Evolutionary conservation across 1,140 invertebrate species (phyloP).

Genomic region (Daktulosphaira vitifoliae): DNA sequence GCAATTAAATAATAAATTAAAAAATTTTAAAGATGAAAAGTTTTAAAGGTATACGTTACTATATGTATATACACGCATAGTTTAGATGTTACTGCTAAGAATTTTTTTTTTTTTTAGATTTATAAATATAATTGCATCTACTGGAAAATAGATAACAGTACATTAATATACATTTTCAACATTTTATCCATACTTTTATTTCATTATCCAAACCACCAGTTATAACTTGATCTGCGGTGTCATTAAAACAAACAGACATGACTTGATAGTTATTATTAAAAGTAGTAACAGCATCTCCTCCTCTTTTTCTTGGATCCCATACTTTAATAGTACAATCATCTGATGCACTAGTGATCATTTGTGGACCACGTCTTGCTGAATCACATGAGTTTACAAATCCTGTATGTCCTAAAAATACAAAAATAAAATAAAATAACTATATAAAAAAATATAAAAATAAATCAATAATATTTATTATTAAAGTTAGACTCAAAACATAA

Average conservation of each 20-base stretch:
- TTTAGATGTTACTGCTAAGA: too few relatives aligned
- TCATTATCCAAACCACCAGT: slow-evolving; percentile 96
- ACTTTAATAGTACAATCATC: slow-evolving; percentile 91
- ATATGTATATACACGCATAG: too few relatives aligned
- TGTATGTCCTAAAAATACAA: slow-evolving; percentile 56
- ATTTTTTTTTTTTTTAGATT: too few relatives aligned
- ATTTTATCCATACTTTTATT: slow-evolving; percentile 66
- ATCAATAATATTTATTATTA: slow-evolving; percentile 1
- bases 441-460: not conserved
- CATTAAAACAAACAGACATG: slow-evolving; percentile 88
- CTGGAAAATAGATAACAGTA: too few relatives aligned
- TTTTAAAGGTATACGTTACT: too few relatives aligned
- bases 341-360: slow-evolving; percentile 81
- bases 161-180: too few relatives aligned
- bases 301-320: slow-evolving; percentile 78
- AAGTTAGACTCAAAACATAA: too few relatives aligned
- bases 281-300: slow-evolving; percentile 55
- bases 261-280: slow-evolving; percentile 79
- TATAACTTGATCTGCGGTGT: slow-evolving; percentile 84
- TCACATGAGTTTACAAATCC: slow-evolving; percentile 81
- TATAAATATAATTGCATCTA: too few relatives aligned
- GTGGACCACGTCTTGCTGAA: slow-evolving; percentile 72
- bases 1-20: too few relatives aligned
- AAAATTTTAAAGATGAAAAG: too few relatives aligned
- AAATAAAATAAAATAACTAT: not conserved